Evolutionary conservation across 2,797 vertebrate genomes (phyloP).

Genomic region (Orestias chungarensis): DNA sequence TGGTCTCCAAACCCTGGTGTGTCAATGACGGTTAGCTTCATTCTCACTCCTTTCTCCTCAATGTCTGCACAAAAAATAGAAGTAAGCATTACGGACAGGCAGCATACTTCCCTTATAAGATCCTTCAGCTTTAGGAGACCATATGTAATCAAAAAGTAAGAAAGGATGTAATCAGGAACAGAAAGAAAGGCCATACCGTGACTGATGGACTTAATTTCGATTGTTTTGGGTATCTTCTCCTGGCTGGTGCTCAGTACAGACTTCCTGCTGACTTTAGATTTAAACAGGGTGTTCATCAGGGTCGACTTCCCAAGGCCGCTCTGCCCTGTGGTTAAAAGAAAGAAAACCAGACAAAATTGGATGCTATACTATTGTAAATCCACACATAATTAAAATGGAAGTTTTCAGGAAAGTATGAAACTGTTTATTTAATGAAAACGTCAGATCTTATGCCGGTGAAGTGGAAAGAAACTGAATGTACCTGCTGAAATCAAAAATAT

Average conservation of each 20-base stretch:
- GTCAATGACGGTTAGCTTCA: slow-evolving; percentile 98
- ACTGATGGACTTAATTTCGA: slow-evolving; percentile 97
- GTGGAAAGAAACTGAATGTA: slow-evolving; percentile 26
- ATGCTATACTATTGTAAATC: slow-evolving; percentile 19
- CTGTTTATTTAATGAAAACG: not conserved
- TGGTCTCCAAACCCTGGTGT: slow-evolving; percentile 98
- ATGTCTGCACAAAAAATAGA: slow-evolving; percentile 84
- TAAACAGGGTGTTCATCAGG: slow-evolving; percentile 98
- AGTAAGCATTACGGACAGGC: not conserved
- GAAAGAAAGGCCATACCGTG: slow-evolving; percentile 80
- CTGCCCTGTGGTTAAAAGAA: slow-evolving; percentile 82
- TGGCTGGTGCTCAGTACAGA: slow-evolving; percentile 87
- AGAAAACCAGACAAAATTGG: not conserved
- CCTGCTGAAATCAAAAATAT: slow-evolving; percentile 17
- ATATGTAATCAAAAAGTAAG: not conserved
- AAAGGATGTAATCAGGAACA: not conserved
- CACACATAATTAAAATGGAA: not conserved
- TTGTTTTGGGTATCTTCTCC: slow-evolving; percentile 96
- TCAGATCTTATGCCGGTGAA: slow-evolving; percentile 6
- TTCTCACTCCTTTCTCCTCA: slow-evolving; percentile 96
- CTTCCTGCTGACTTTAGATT: slow-evolving; percentile 97
- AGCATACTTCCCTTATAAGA: not conserved
- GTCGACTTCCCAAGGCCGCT: slow-evolving; percentile 97
- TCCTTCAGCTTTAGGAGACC: not conserved
- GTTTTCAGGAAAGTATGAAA: slow-evolving; percentile 18